Percentiles rank a stretch among this genome's conserved stretches.
phyloP scores from a whole-genome alignment of 2,888 invertebrate species.

The Tolmerus cingulatus region DNA sequence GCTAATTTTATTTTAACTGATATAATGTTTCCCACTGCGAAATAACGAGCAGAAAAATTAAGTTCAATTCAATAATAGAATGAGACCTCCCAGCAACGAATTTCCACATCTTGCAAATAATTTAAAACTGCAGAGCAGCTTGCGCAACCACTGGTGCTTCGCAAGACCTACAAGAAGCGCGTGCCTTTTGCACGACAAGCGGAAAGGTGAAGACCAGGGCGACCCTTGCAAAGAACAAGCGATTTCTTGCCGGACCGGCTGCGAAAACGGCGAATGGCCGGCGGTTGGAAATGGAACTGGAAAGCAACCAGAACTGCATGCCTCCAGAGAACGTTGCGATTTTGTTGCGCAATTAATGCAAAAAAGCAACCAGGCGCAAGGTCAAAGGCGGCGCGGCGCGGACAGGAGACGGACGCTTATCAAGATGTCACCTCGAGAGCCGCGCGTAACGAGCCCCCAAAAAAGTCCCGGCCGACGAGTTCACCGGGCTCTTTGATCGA shows the following conservation, averaged over 20 bases:
- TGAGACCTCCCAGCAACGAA: neutral
- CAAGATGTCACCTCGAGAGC: constrained; percentile 18
- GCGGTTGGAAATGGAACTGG: neutral
- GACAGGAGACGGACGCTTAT: neutral
- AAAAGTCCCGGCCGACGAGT: neutral
- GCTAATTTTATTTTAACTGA: too few species aligned
- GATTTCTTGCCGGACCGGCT: constrained; percentile 7
- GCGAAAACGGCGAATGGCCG: neutral
- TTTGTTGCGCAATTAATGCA: neutral
- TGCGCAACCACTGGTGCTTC: neutral
- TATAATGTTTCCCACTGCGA: too few species aligned
- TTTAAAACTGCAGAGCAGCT: neutral
- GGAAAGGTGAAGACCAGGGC: neutral
- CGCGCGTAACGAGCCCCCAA: neutral
- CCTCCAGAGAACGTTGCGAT: neutral
- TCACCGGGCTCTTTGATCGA: constrained; percentile 19
- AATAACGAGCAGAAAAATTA: too few species aligned
- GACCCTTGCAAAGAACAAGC: neutral
- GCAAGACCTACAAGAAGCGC: constrained; percentile 12
- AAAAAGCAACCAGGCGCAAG: neutral
- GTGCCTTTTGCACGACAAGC: neutral
- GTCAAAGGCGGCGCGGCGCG: neutral
- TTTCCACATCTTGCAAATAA: neutral
- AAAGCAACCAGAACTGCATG: neutral
- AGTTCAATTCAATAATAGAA: neutral